A percentile compares a stretch with the other conserved stretches of the same genome.
Conservation (phyloP, 2,888 invertebrate genomes). For the Anthrax anthrax region DNA sequence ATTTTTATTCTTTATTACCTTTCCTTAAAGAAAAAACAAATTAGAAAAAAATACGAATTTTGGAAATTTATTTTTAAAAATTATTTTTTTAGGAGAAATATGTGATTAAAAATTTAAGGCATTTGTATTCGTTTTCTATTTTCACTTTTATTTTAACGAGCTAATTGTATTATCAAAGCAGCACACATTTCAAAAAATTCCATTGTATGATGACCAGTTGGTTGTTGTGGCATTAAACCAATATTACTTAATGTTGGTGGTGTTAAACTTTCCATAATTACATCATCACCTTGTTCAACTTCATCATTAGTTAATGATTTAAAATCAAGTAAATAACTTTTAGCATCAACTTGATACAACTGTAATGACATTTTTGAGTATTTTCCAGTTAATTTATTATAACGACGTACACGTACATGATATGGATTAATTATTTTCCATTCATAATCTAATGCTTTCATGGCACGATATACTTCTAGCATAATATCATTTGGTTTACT, state of each 20-base stretch:
- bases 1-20: too few species aligned
- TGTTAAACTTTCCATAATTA: conserved; percentile 33
- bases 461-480: conserved; percentile 98
- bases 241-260: conserved; percentile 24
- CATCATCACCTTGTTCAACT: conserved; percentile 39
- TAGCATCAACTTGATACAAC: conserved; percentile 96
- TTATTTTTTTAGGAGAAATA: too few species aligned
- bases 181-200: conserved; percentile 99
- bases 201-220: conserved; percentile 86
- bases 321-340: conserved; percentile 94
- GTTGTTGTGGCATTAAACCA: conserved; percentile 27
- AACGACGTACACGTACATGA: conserved; percentile 88
- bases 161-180: conserved; percentile 91
- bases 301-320: conserved; percentile 80
- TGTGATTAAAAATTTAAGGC: too few species aligned
- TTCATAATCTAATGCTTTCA: conserved; percentile 96
- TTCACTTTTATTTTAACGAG: conserved; percentile 48
- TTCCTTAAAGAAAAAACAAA: too few species aligned
- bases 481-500: conserved; percentile 99
- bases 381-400: conserved; percentile 67
- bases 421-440: conserved; percentile 98
- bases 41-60: too few species aligned
- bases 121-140: neutral
- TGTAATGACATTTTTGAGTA: conserved; percentile 97
- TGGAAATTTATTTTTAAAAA: too few species aligned